phyloP scores from a whole-genome alignment of 2,888 invertebrate species.

The Clunio marinus region DNA sequence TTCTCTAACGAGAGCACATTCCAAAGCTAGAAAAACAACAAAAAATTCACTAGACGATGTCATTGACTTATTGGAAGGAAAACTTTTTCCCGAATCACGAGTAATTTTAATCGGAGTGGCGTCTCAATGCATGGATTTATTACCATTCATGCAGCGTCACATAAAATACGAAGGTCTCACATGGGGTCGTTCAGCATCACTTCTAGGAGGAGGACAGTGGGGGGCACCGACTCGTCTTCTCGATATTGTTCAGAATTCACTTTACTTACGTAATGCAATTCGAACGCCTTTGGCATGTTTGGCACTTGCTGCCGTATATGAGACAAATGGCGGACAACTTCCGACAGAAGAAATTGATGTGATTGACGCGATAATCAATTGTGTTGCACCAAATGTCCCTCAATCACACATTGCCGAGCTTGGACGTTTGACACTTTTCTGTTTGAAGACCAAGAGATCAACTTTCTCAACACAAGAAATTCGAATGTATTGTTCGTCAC shows the following conservation, averaged over 20 bases:
- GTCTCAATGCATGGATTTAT: constrained; percentile 48
- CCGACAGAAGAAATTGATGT: constrained; percentile 48
- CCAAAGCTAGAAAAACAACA: constrained; percentile 48
- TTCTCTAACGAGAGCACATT: constrained; percentile 44
- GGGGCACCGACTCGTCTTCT: constrained; percentile 51
- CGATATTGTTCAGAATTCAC: constrained; percentile 50
- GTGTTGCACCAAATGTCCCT: constrained; percentile 46
- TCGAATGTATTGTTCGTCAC: constrained; percentile 51
- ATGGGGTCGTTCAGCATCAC: constrained; percentile 53
- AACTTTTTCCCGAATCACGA: constrained; percentile 55
- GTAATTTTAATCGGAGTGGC: constrained; percentile 55
- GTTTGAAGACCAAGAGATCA: constrained; percentile 52
- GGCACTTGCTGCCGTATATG: constrained; percentile 54
- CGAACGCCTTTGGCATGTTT: constrained; percentile 56
- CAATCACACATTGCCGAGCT: constrained; percentile 52
- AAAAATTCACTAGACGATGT: constrained; percentile 52
- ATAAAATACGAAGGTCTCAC: constrained; percentile 53
- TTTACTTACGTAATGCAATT: constrained; percentile 50
- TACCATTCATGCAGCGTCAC: constrained; percentile 53
- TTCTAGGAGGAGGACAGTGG: constrained; percentile 53
- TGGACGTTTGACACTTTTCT: constrained; percentile 54
- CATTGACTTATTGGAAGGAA: constrained; percentile 54
- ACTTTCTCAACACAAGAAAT: constrained; percentile 54
- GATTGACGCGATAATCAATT: constrained; percentile 48
- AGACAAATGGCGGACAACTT: constrained; percentile 50